Percentiles rank a stretch among this genome's conserved stretches.
Conservation (phyloP, 1,140 invertebrate species). For the Drosophila seguyi region DNA sequence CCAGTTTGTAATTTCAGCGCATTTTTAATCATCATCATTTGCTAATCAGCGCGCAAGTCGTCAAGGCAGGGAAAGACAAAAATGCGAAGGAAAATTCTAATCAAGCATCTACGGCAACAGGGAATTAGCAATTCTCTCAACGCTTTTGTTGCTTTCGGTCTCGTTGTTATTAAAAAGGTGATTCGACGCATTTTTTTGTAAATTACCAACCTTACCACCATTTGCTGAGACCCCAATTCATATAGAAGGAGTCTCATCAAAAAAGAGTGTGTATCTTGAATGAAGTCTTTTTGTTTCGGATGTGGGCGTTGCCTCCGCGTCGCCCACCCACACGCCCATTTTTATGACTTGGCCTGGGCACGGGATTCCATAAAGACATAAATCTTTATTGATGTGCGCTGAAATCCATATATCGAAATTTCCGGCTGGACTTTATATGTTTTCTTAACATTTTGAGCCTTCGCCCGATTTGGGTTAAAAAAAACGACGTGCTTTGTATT, state of each 20-base stretch:
- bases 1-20: slow-evolving; percentile 33
- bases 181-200: slow-evolving; percentile 41
- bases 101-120: slow-evolving; percentile 39
- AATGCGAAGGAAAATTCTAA: slow-evolving; percentile 52
- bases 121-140: slow-evolving; percentile 28
- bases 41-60: slow-evolving; percentile 51
- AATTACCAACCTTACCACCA: slow-evolving; percentile 23
- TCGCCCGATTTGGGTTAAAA: neutral
- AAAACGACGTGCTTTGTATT: slow-evolving; percentile 30
- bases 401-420: slow-evolving; percentile 67
- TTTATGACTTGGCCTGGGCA: slow-evolving; percentile 55
- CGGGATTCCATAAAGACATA: slow-evolving; percentile 51
- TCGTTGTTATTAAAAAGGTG: slow-evolving; percentile 62
- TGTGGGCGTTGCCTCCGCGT: neutral
- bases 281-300: neutral
- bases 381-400: slow-evolving; percentile 71
- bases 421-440: slow-evolving; percentile 43
- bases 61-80: neutral
- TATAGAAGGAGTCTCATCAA: neutral
- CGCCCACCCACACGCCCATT: slow-evolving; percentile 28
- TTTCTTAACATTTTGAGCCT: slow-evolving; percentile 34
- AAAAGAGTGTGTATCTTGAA: neutral
- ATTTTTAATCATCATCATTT: slow-evolving; percentile 71
- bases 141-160: slow-evolving; percentile 17
- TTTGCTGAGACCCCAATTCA: neutral